Base-by-base conservation (phyloP, 2,113 vertebrate genomes). In the Ascaphus truei region DNA sequence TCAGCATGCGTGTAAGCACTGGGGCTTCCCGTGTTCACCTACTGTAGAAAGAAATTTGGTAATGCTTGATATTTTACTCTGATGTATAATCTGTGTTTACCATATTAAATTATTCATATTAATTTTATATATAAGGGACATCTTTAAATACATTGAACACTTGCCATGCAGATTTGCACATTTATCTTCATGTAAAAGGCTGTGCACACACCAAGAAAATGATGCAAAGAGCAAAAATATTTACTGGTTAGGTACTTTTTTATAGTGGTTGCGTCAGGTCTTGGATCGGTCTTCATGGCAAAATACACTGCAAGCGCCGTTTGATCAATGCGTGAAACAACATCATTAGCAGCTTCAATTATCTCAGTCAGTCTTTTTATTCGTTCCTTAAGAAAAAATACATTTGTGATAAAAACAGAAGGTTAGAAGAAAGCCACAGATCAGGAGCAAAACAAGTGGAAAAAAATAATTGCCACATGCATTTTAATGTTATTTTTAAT, bases 241-340 rank as follows among this genome's bases (percentile, higher is more conserved):
- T 92, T 92, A 92, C 90, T 92, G 90, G 89, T 76, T 80, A 89
- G 86, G 86, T 87, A 98, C 97, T 91, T 96, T 89, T 98, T 99
- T 82, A 99, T 97, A 74, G 93, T 84, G 78, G 93, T 89, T 37
- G 97, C 96, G 37, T 98, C 97, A 2, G 97, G 95, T 36, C 97
- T 92, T n/a, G 95, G 93, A 84, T 99, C 97, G 1, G 89, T 94
- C 91, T 99, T 99, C 93, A 98, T 91, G 43, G 93, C 94, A 81
- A 99, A 86, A 81, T 94, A 95, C 34, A 98, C 87, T 0, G 96
- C 96, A 55, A 99, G 80, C 1, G 92, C 92, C 0, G 95, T 98
- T 76, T 96, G 94, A 82, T 99, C 96, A 25, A 98, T 95, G 36
- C 89, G 94, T 66, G 94, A 92, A 34, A 98, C 88, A 36, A 99